Evolutionary conservation across 2,888 invertebrate genomes (phyloP), one percentile per base, ranked within the genome.

Genomic region (Tolmerus cingulatus): DNA sequence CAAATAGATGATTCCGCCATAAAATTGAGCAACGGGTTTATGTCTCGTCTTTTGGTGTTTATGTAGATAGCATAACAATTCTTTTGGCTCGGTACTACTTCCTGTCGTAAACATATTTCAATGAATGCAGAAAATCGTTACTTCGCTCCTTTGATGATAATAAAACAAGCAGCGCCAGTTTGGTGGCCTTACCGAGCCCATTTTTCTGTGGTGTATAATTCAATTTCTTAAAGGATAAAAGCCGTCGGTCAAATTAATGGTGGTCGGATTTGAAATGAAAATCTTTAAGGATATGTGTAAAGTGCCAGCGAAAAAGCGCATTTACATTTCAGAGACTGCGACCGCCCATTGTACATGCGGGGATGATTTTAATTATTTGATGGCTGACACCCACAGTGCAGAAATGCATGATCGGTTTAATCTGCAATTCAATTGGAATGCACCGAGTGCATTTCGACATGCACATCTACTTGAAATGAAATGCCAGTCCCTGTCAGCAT

Each of bases 351-450:
- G 51, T n/a, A 12, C 19, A 27, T 19, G 14, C 14, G 2, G 37
- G 40, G 34, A 40, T 19, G 19, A 37, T 84, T 84, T 84, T 57
- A 66, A 66, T 84, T 84, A 84, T 74, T 37, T 43, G 37, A 40
- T 23, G 37, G 37, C 40, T 66, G 74, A 84, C 57, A 84, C 84
- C 34, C 43, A 74, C 51, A 79, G 66, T 40, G 81, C 74, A 81
- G 86, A 57, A 79, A 55, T 55, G 34, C 51, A 55, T 51, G 81
- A 86, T 81, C 82, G n/a, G 66, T 88, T 87, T 88, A 88, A 88
- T 88, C 87, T 88, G 88, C 88, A 88, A 88, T 88, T 88, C 88
- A 88, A 88, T 85, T 87, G 88, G 85, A 88, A 87, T 87, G 87
- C 88, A 87, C 87, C 88, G 79, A 88, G 78, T 88, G 88, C 88